These are phyloP conservation scores for Rhinophrynus dorsalis DNA, from an alignment of 2,797 vertebrate species.

Conservation along the genomic window DNA sequence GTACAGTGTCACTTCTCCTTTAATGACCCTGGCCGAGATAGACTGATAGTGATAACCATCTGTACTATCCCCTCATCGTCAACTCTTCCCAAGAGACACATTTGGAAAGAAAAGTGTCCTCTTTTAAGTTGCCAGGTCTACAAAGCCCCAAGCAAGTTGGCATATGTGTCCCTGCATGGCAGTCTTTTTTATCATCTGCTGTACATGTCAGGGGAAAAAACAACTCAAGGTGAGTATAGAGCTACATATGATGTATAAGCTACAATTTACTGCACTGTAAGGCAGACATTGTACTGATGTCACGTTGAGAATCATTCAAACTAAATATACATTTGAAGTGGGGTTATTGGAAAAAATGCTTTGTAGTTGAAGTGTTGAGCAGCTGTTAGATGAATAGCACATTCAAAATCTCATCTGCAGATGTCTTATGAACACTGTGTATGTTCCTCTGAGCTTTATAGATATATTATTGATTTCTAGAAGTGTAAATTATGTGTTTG, in stretches of 20 bases:
- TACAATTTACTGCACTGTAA: no score
- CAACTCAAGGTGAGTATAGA: no score
- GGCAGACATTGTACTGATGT: background rate
- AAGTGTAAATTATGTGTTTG: background rate
- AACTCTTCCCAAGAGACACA: constrained; percentile 59
- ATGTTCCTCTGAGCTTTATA: background rate
- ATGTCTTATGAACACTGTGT: background rate
- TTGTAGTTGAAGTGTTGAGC: background rate
- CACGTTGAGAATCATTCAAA: background rate
- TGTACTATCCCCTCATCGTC: no score
- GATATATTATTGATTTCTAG: background rate
- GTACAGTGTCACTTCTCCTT: no score
- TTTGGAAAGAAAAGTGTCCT: background rate
- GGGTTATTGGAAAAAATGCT: background rate
- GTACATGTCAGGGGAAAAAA: no score
- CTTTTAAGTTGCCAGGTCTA: constrained; percentile 2
- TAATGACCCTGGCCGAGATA: constrained; percentile 70
- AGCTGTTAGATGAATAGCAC: background rate
- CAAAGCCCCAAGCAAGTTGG: constrained; percentile 18
- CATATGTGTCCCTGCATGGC: background rate
- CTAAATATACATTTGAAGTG: background rate
- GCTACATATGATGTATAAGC: no score
- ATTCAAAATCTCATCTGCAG: background rate
- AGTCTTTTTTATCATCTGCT: background rate
- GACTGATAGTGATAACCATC: constrained; percentile 68